Base-by-base conservation (phyloP, 1,140 invertebrate genomes). In the Drosophila pachea region DNA sequence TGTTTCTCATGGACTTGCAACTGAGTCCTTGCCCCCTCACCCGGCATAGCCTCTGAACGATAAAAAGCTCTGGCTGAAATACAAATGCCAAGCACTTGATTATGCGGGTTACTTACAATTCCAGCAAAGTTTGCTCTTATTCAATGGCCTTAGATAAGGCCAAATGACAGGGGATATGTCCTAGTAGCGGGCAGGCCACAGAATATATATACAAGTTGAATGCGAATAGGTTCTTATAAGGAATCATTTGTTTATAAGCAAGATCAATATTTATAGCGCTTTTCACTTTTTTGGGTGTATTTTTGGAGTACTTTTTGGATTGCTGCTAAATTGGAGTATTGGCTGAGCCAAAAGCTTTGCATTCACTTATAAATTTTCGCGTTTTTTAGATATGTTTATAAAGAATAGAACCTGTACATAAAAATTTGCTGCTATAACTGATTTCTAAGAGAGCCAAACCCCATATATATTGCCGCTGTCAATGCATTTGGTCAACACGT, bases 401-500 rank as follows among this genome's bases (percentile, higher is more conserved):
- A n/a, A n/a, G n/a, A n/a, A n/a, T n/a, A n/a, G n/a, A n/a, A n/a
- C n/a, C n/a, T n/a, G n/a, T n/a, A n/a, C n/a, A n/a, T n/a, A n/a
- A n/a, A n/a, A n/a, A n/a, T n/a, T n/a, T n/a, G n/a, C n/a, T n/a
- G n/a, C n/a, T n/a, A n/a, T n/a, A n/a, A n/a, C n/a, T n/a, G n/a
- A n/a, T n/a, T n/a, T n/a, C n/a, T n/a, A n/a, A n/a, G n/a, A n/a
- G n/a, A n/a, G n/a, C n/a, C n/a, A n/a, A n/a, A n/a, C n/a, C n/a
- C n/a, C n/a, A n/a, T n/a, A n/a, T n/a, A n/a, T n/a, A n/a, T n/a
- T n/a, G n/a, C n/a, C n/a, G 75, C 79, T 75, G 50, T 11, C 50
- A 49, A 59, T 78, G 78, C 78, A 83, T 49, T 84, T 83, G 62
- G 58, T 54, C 14, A 60, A 74, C 66, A 74, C 61, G 76, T 75